A percentile compares a stretch with the other conserved stretches of the same genome.
Evolutionary conservation across 2,888 invertebrate species (phyloP).

Genomic region (Pyrrhia umbra): DNA sequence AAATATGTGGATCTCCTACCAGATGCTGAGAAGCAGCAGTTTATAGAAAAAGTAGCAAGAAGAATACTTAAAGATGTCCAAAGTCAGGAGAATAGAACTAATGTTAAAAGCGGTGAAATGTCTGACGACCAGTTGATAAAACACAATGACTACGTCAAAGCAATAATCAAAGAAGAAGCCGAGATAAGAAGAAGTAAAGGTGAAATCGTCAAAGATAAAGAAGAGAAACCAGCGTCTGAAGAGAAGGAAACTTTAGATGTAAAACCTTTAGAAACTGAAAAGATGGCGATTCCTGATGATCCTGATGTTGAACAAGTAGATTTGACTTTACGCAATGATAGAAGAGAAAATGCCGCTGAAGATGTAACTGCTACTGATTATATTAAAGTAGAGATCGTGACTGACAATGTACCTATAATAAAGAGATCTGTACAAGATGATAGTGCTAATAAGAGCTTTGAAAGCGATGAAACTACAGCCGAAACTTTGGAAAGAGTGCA

Average conservation of each 20-base stretch:
- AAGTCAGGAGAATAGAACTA: conserved; percentile 54
- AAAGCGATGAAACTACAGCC: conserved; percentile 13
- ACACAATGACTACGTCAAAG: conserved; percentile 73
- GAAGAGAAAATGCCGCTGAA: conserved; percentile 11
- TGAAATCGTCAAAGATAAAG: conserved; percentile 32
- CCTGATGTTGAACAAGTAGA: conserved; percentile 7
- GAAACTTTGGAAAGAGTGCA: conserved; percentile 7
- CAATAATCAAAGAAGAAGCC: conserved; percentile 76
- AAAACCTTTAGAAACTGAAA: conserved; percentile 46
- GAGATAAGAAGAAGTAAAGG: conserved; percentile 55
- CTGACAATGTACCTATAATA: conserved; percentile 16
- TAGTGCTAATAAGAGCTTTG: not conserved
- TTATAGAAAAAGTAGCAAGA: conserved; percentile 78
- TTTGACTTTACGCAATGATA: conserved; percentile 24
- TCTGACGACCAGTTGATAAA: conserved; percentile 71
- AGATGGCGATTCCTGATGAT: conserved; percentile 31
- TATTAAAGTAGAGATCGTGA: conserved; percentile 11
- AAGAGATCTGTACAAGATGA: conserved; percentile 31
- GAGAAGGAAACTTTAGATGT: conserved; percentile 41
- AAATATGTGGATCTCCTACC: conserved; percentile 81
- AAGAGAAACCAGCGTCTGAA: conserved; percentile 31
- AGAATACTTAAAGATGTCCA: conserved; percentile 76
- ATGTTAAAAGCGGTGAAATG: conserved; percentile 65
- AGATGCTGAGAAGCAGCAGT: conserved; percentile 77
- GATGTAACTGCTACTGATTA: conserved; percentile 7